Base-by-base conservation (phyloP, 2,888 invertebrate species). In the Dinocampus coccinellae region DNA sequence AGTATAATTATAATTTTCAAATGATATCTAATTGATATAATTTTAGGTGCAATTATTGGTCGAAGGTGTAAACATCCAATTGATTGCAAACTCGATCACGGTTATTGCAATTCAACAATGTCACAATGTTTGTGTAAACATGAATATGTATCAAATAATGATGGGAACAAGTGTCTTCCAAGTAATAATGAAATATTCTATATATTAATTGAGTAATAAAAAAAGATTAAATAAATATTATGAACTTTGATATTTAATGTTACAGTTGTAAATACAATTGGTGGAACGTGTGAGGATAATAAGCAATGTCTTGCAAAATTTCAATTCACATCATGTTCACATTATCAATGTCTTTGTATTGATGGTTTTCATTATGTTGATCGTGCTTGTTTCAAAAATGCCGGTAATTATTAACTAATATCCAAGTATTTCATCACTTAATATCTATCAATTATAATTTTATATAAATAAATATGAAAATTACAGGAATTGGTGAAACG, bases 341-440 rank as follows among this genome's bases (percentile, higher is more conserved):
- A 75, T 3, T 72, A 75, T 0, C 74, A 74, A 34, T 86, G 86
- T 65, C 68, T 69, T 6, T 86, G 86, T 63, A 47, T 70, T 13
- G 4, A 70, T 0, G 83, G 79, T 16, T 82, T 79, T 58, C 79
- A 80, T 60, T 58, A 64, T 33, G 34, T 9, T 0, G 42, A 62
- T 11, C 66, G 74, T 20, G 52, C 36, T 10, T 83, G 83, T 53
- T 78, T 74, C 75, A 74, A 70, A 57, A 74, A 22, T 1, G 47
- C 68, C 10, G 77, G 83, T 83, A 69, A 55, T 16, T 53, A 24
- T 13, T 20, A 55, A 16, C 4, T n/a, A n/a, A n/a, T n/a, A n/a
- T n/a, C n/a, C n/a, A n/a, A n/a, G n/a, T n/a, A n/a, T n/a, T n/a
- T n/a, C n/a, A n/a, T n/a, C n/a, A n/a, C n/a, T n/a, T n/a, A n/a